Evolutionary conservation across 2,797 vertebrate genomes (phyloP), one percentile per base, ranked within the genome.

Genomic region (Eremophila alpestris): DNA sequence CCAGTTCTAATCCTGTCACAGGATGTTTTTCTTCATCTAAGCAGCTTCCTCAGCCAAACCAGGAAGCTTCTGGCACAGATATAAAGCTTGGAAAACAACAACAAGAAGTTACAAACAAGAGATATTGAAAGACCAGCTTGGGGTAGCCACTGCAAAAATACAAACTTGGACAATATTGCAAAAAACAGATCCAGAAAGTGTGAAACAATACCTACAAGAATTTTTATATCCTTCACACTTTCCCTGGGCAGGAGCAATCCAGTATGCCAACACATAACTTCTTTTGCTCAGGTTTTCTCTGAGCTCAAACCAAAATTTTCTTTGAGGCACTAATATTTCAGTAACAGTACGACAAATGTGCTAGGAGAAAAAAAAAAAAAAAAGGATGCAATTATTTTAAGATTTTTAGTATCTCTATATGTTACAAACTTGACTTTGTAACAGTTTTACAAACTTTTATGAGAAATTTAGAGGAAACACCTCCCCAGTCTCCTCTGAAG

Each of bases 191-290:
- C 40, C 12, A 78, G 58, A 75, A 87, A 59, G 40, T 19, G 7
- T 9, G 68, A 86, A 79, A 43, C 41, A 36, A 43, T 38, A 36
- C 22, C 22, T n/a, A 43, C 5, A 59, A 56, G 13, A 7, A 12
- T 7, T 45, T 55, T 2, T 55, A 16, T 4, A 5, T 40, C 5
- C 34, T 45, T 82, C 29, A 52, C 9, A 22, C 4, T 46, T 55
- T 75, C 22, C 36, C 11, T 34, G 10, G 5, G 10, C 45, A 34
- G 13, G 38, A 45, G 30, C 12, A 73, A 30, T 36, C 7, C 11
- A 78, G 13, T 16, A 34, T 2, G 0, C 4, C n/a, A 83, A n/a
- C 7, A 16, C 0, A 0, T 16, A 71, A 63, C 16, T n/a, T 40
- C 15, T 38, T 83, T 63, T 32, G 16, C 19, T 71, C 34, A 16